Percentiles rank a stretch among this genome's conserved stretches.
Evolutionary conservation across 2,888 invertebrate species (phyloP).

Genomic region (Eupithecia insigniata): DNA sequence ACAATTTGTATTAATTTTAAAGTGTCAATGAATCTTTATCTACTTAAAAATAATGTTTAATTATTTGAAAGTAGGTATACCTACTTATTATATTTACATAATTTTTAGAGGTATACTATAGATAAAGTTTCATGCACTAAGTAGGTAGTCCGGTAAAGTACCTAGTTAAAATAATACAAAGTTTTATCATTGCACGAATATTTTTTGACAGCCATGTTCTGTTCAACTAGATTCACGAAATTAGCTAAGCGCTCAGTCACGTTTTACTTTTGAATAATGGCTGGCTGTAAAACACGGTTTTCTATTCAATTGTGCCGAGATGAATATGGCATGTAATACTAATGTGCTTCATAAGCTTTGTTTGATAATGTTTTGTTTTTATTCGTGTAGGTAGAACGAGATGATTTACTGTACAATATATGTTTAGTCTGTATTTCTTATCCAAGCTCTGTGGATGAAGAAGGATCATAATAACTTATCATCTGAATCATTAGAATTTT

Average conservation of each 20-base stretch:
- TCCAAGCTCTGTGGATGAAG: background rate
- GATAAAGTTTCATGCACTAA: no score
- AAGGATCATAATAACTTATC: background rate
- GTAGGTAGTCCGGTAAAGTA: no score
- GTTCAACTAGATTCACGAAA: constrained; percentile 12
- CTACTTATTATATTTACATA: no score
- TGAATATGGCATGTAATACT: constrained; percentile 19
- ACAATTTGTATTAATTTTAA: background rate
- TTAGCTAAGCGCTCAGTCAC: constrained; percentile 23
- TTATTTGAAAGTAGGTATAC: no score
- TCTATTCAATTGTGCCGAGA: constrained; percentile 30
- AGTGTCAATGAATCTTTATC: background rate
- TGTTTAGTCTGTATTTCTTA: background rate
- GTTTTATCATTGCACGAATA: background rate
- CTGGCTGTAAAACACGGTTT: constrained; percentile 21
- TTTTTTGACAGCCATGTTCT: background rate
- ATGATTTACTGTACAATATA: background rate
- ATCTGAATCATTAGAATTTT: background rate
- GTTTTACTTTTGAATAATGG: constrained; percentile 28
- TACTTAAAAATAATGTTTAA: no score
- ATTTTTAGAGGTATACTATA: no score
- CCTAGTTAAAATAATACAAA: background rate
- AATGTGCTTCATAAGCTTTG: constrained; percentile 16
- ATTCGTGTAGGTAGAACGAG: background rate
- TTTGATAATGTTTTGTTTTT: constrained; percentile 13